Percentiles rank a stretch among this genome's conserved stretches.
Evolutionary conservation across 2,888 invertebrate species (phyloP).

Genomic region (Pegoplata infirma): DNA sequence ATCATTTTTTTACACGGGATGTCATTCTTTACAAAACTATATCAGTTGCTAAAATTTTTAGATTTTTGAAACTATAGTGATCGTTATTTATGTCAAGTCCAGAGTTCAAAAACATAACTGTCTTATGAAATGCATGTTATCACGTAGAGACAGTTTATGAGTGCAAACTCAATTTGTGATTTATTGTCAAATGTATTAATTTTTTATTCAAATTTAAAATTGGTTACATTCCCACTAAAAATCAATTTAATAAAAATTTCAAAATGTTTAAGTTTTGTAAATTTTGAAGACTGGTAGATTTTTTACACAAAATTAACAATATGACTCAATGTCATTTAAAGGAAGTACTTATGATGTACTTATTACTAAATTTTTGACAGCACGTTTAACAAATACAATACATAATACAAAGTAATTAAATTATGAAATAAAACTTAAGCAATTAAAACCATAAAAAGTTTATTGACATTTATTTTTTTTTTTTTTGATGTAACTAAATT

Average conservation of each 20-base stretch:
- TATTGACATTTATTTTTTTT: conserved; percentile 58
- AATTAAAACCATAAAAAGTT: conserved; percentile 36
- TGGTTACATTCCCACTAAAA: no score
- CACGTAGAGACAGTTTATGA: not conserved
- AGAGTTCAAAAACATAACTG: not conserved
- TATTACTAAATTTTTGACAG: not conserved
- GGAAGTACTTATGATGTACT: not conserved
- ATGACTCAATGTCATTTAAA: not conserved
- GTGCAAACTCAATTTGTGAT: not conserved
- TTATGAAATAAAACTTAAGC: not conserved
- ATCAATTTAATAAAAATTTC: not conserved
- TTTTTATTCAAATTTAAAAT: no score
- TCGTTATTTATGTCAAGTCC: not conserved
- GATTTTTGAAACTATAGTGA: no score
- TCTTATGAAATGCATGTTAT: not conserved
- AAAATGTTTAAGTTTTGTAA: not conserved
- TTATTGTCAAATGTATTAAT: not conserved
- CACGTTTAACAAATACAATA: not conserved
- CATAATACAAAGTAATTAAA: not conserved
- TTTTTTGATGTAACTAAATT: no score
- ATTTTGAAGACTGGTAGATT: not conserved
- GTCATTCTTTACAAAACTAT: no score
- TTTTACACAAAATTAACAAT: not conserved
- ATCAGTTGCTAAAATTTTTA: no score
- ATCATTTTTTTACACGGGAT: no score